Percentiles rank a stretch among this genome's conserved stretches.
Conservation (phyloP, 2,888 invertebrate genomes). For the Papilio elwesi region DNA sequence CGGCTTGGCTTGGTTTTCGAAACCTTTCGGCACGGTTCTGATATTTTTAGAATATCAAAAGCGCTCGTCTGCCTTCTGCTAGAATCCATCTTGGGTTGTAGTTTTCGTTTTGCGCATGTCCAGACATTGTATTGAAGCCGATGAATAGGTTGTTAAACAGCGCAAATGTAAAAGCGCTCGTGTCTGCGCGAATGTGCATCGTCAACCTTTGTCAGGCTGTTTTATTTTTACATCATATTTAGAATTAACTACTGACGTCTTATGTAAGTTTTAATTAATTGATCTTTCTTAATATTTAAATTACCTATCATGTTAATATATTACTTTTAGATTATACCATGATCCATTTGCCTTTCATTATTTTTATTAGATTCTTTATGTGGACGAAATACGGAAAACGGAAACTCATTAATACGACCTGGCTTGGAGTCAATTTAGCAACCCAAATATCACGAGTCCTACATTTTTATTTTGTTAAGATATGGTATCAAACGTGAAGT, state of each 20-base stretch:
- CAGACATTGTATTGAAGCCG: slow-evolving; percentile 62
- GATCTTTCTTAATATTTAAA: neutral
- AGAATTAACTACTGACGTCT: neutral
- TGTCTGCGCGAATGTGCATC: slow-evolving; percentile 61
- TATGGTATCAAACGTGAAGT: too few species aligned
- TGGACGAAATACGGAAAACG: too few species aligned
- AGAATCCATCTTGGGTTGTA: slow-evolving; percentile 53
- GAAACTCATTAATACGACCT: too few species aligned
- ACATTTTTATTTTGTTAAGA: too few species aligned
- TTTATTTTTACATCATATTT: slow-evolving; percentile 23
- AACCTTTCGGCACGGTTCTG: too few species aligned
- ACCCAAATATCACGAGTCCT: too few species aligned
- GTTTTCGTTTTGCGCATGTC: slow-evolving; percentile 54
- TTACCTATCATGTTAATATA: too few species aligned
- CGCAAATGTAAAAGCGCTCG: slow-evolving; percentile 52
- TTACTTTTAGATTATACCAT: too few species aligned
- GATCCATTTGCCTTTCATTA: too few species aligned
- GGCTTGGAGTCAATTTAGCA: too few species aligned
- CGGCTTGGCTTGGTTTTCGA: too few species aligned
- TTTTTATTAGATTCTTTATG: too few species aligned
- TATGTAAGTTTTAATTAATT: neutral
- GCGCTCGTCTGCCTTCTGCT: slow-evolving; percentile 43
- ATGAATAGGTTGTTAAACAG: slow-evolving; percentile 75
- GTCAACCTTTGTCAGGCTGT: slow-evolving; percentile 46
- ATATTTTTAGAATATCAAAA: slow-evolving; percentile 30